phyloP scores from a whole-genome alignment of 1,140 invertebrate genomes.

The Trigoniulus corallinus region DNA sequence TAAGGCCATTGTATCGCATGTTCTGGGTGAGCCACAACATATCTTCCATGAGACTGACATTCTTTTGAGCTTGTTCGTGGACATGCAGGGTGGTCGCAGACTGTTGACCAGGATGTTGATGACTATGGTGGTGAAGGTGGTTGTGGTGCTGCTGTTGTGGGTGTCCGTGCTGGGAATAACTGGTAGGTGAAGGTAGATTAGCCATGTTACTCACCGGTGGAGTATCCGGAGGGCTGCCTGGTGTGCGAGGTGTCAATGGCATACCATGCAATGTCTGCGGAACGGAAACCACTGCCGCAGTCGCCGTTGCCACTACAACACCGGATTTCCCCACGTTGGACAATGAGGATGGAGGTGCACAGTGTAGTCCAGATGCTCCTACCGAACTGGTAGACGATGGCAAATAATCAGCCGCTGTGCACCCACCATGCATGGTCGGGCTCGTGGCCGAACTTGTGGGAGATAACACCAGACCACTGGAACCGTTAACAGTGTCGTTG shows the following conservation, averaged over 20 bases:
- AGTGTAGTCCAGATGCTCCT: no score
- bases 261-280: slow-evolving; percentile 8
- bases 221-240: slow-evolving; percentile 47
- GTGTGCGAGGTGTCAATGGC: slow-evolving; percentile 18
- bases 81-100: slow-evolving; percentile 14
- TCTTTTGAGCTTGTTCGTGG: background rate
- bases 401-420: background rate
- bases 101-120: slow-evolving; percentile 18
- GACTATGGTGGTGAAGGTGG: slow-evolving; percentile 21
- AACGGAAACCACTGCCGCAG: slow-evolving; percentile 2
- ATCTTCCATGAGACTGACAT: slow-evolving; percentile 29
- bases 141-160: slow-evolving; percentile 20
- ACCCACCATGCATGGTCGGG: background rate
- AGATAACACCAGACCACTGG: no score
- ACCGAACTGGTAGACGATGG: background rate
- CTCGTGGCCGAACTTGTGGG: background rate
- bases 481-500: background rate
- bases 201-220: slow-evolving; percentile 18
- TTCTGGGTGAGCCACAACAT: slow-evolving; percentile 47
- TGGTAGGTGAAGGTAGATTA: slow-evolving; percentile 21
- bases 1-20: slow-evolving; percentile 30
- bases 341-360: background rate
- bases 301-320: slow-evolving; percentile 13
- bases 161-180: slow-evolving; percentile 2
- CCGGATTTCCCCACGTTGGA: no score